Evolutionary conservation across 1,140 invertebrate genomes (phyloP).

Genomic region (Danaus plexippus): DNA sequence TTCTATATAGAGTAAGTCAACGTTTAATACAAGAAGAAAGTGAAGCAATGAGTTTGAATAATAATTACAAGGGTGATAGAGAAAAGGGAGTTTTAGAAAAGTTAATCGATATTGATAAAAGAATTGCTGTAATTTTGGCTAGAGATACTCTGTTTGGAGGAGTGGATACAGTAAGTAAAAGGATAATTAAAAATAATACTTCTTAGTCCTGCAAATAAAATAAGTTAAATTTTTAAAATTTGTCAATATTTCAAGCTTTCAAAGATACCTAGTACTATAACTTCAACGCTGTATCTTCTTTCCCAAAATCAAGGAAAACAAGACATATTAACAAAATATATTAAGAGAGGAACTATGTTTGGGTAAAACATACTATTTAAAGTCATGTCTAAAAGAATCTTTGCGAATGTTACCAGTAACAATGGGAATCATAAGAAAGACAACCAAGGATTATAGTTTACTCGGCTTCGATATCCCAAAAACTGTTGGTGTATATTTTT

Average conservation of each 20-base stretch:
- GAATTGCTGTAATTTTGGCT: conserved; percentile 76
- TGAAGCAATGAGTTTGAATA: conserved; percentile 25
- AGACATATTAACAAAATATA: conserved; percentile 77
- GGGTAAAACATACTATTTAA: conserved; percentile 74
- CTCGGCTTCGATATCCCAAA: conserved; percentile 65
- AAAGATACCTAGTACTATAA: conserved; percentile 50
- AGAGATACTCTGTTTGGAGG: conserved; percentile 83
- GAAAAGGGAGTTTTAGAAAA: conserved; percentile 71
- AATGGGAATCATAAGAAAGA: conserved; percentile 64
- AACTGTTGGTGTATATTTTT: conserved; percentile 20
- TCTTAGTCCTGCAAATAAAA: too few species aligned
- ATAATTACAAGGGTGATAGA: conserved; percentile 18
- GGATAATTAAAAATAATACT: conserved; percentile 1
- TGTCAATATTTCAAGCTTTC: conserved; percentile 14
- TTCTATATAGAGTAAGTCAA: conserved; percentile 28
- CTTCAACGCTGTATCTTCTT: conserved; percentile 74
- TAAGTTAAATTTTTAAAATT: too few species aligned
- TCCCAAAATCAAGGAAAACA: conserved; percentile 77
- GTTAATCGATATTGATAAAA: conserved; percentile 67
- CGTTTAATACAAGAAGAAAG: conserved; percentile 36
- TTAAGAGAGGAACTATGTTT: conserved; percentile 75
- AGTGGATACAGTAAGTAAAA: conserved; percentile 78
- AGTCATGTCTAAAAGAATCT: conserved; percentile 78
- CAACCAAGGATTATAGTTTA: conserved; percentile 71
- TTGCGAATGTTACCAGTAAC: conserved; percentile 73